Evolutionary conservation across 2,797 vertebrate genomes (phyloP).

Genomic region (Oryzias dopingdopingensis): DNA sequence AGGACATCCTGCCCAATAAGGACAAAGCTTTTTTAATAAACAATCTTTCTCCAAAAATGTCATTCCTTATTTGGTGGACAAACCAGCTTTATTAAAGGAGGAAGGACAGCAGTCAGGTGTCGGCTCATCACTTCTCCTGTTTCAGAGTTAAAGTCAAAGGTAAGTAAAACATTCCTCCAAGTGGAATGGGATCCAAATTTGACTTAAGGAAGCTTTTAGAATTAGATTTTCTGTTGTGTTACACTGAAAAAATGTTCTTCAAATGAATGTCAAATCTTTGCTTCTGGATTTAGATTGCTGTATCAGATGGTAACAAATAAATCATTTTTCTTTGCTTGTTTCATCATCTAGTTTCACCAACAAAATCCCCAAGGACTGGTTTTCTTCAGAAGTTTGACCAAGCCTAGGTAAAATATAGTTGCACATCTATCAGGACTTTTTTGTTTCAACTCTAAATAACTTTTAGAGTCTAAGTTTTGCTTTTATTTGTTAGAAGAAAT

Average conservation of each 20-base stretch:
- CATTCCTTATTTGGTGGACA: conserved; percentile 58
- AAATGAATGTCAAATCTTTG: not conserved
- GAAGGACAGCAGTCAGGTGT: conserved; percentile 13
- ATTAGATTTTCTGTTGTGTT: not conserved
- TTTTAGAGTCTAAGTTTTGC: no score
- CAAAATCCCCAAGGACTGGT: conserved; percentile 9
- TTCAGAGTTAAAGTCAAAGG: conserved; percentile 43
- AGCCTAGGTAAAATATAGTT: conserved; percentile 17
- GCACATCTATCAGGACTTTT: not conserved
- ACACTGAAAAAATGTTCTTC: not conserved
- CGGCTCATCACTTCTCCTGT: conserved; percentile 18
- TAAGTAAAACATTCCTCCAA: conserved; percentile 36
- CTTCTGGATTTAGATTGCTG: not conserved
- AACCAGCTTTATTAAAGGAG: conserved; percentile 51
- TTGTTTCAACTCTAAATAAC: not conserved
- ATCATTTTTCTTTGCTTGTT: not conserved
- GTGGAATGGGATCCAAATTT: not conserved
- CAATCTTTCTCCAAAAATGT: conserved; percentile 38
- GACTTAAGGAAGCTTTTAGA: not conserved
- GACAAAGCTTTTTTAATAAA: conserved; percentile 37
- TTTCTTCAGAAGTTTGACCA: conserved; percentile 12
- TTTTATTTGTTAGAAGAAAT: no score
- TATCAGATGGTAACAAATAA: not conserved
- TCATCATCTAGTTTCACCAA: conserved; percentile 19
- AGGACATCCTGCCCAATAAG: conserved; percentile 37